Conservation (phyloP, 2,797 vertebrate genomes). For the Cossypha heuglini region DNA sequence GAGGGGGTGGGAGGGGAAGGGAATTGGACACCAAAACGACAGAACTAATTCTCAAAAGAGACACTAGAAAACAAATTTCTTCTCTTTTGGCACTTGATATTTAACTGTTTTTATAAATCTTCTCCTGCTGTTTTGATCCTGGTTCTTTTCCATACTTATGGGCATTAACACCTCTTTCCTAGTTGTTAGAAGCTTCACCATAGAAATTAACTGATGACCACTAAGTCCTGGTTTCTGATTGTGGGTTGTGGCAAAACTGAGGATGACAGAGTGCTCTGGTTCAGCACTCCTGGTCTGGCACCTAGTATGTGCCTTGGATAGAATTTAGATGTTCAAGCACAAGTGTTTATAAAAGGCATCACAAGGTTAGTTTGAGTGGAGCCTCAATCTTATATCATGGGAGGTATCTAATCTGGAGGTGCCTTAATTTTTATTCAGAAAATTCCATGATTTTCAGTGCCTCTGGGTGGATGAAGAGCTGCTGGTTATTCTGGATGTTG, state of each 20-base stretch:
- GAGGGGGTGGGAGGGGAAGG: accelerated
- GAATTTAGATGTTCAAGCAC: not conserved
- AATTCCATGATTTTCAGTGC: not conserved
- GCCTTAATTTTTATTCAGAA: not conserved
- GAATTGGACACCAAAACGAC: not conserved
- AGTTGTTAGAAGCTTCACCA: not conserved
- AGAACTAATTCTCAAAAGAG: not conserved
- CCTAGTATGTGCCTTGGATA: not conserved
- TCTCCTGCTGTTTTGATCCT: not conserved
- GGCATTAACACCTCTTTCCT: not conserved
- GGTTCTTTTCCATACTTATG: not conserved
- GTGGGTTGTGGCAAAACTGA: not conserved
- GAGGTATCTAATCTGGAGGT: not conserved
- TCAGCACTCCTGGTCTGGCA: not conserved
- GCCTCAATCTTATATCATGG: not conserved
- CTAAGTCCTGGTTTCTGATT: not conserved
- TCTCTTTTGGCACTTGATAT: not conserved
- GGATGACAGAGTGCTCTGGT: not conserved
- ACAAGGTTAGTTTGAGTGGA: not conserved
- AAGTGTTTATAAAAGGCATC: not conserved
- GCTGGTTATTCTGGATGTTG: not conserved
- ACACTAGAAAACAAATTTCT: not conserved
- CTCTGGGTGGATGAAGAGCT: not conserved
- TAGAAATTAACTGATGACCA: not conserved
- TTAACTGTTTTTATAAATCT: not conserved